Evolutionary conservation across 2,113 vertebrate genomes (phyloP), one percentile per base, ranked within the genome.

Genomic region (Nicator chloris): DNA sequence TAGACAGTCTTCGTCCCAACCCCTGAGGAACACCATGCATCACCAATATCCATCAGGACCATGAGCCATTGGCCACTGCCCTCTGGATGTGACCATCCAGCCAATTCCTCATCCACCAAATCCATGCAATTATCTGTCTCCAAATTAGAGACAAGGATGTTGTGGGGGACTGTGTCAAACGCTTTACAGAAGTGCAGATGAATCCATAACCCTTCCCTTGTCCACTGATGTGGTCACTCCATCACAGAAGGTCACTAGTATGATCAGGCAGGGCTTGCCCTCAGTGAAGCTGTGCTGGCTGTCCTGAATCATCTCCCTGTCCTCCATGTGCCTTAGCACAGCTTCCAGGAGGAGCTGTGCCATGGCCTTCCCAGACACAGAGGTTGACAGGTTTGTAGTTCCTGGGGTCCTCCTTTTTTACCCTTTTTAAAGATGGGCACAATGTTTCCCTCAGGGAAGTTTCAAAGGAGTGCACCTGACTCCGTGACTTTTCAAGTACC

Each of bases 131-230:
- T 20, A 27, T 35, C 7, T 61, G 28, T 40, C 18, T 68, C n/a
- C 40, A 49, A 47, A 35, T 18, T 54, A 23, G 47, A 45, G 24
- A 31, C 20, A 40, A 54, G 15, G 21, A 9, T 54, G 20, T n/a
- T 75, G 20, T 47, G 24, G 10, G 26, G 4, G 15, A 26, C 13
- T 2, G 1, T 61, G 47, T 75, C 30, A 47, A 40, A 45, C n/a
- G 26, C 47, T 61, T 60, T 82, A 40, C 6, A 19, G 78, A 40
- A 75, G 24, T 68, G n/a, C 30, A 40, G 20, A 22, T 53, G 26
- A 68, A 53, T 54, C 30, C 0, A 0, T 31, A 40, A 24, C 20
- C 21, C 39, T n/a, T 68, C 30, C 11, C 16, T 45, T 39, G 20
- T 68, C 20, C 28, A 2, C 28, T 60, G 24, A 26, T 39, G 20